These are phyloP conservation scores for Acronicta aceris DNA, from an alignment of 2,888 invertebrate species.

Conservation along the genomic window DNA sequence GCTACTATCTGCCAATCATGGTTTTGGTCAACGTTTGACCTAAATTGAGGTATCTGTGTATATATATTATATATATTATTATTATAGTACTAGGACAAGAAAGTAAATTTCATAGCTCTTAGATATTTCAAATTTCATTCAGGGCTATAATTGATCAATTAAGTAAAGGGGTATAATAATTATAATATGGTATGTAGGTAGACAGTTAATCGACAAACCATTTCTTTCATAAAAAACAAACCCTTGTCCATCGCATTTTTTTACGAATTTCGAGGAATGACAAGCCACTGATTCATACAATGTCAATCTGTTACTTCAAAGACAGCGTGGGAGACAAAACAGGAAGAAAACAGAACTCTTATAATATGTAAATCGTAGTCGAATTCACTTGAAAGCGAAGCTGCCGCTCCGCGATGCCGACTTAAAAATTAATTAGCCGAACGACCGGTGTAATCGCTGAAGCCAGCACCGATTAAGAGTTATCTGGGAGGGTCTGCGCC, in stretches of 20 bases:
- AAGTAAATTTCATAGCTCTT: neutral
- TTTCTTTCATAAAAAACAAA: constrained; percentile 20
- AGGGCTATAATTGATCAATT: neutral
- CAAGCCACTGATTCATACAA: constrained; percentile 27
- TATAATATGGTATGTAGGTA: neutral
- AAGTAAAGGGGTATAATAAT: no score
- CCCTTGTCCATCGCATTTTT: constrained; percentile 19
- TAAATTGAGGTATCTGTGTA: constrained; percentile 3
- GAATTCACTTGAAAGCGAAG: constrained; percentile 81
- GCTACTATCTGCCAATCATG: constrained; percentile 18
- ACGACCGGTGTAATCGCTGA: constrained; percentile 87
- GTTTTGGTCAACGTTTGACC: neutral
- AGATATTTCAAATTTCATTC: neutral
- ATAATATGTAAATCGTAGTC: constrained; percentile 79
- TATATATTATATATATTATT: no score
- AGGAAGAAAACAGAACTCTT: constrained; percentile 68
- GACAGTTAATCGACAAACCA: constrained; percentile 16
- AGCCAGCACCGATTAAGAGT: constrained; percentile 79
- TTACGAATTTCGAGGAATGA: constrained; percentile 27
- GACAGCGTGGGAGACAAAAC: constrained; percentile 19
- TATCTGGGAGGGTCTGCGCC: constrained; percentile 68
- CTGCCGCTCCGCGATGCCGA: constrained; percentile 78
- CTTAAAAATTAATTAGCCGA: constrained; percentile 89
- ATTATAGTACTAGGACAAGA: neutral
- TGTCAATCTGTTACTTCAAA: constrained; percentile 19